Percentiles rank a stretch among this genome's conserved stretches.
Conservation (phyloP, 2,797 vertebrate genomes). For the Dryobates pubescens region DNA sequence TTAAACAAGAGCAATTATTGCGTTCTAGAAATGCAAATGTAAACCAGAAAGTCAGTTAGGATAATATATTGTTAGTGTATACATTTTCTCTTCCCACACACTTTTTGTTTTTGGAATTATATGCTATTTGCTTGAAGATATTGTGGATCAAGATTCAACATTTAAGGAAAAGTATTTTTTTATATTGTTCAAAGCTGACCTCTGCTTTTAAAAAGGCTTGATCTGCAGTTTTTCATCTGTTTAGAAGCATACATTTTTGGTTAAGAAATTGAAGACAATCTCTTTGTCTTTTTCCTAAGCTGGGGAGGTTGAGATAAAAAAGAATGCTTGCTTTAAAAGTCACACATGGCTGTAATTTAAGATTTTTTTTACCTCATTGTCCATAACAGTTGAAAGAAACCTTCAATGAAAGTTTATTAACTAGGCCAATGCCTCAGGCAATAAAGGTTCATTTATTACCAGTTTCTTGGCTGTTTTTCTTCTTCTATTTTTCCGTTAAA, state of each 20-base stretch:
- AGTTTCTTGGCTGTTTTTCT: constrained; percentile 86
- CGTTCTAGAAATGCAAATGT: constrained; percentile 40
- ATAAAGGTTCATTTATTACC: constrained; percentile 88
- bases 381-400: constrained; percentile 88
- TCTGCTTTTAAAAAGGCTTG: constrained; percentile 75
- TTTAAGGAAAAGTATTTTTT: constrained; percentile 63
- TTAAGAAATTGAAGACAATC: constrained; percentile 82
- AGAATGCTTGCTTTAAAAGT: constrained; percentile 85
- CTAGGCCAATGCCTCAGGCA: constrained; percentile 84
- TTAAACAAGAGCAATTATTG: constrained; percentile 54
- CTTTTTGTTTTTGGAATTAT: neutral
- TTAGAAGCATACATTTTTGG: constrained; percentile 82
- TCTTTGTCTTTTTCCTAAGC: constrained; percentile 76
- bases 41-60: constrained; percentile 49
- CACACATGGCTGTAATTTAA: constrained; percentile 90
- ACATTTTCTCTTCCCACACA: neutral
- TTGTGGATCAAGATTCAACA: constrained; percentile 39
- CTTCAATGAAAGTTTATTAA: constrained; percentile 89
- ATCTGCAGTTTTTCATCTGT: constrained; percentile 80
- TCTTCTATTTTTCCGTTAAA: constrained; percentile 86
- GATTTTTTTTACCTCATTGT: constrained; percentile 84
- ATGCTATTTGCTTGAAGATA: neutral
- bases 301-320: constrained; percentile 84
- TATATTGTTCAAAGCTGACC: constrained; percentile 77
- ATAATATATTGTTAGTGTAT: constrained; percentile 32